phyloP scores from a whole-genome alignment of 1,140 invertebrate genomes.

The Cephus cinctus region DNA sequence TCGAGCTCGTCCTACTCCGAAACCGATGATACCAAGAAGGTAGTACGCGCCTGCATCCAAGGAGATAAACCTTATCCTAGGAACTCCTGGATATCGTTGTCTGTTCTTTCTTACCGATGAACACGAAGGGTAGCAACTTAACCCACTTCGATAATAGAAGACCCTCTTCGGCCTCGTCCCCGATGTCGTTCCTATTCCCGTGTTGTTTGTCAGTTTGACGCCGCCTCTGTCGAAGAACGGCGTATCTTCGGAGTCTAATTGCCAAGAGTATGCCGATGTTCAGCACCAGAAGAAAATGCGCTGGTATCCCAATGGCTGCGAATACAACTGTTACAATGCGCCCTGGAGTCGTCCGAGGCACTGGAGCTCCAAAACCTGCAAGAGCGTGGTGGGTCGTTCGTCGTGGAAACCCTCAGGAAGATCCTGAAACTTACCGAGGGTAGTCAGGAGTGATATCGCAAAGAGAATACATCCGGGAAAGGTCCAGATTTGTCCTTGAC shows the following conservation, averaged over 20 bases:
- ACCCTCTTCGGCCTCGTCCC: neutral
- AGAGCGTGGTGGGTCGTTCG: neutral
- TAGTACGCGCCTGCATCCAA: slow-evolving; percentile 58
- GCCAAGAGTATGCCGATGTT: slow-evolving; percentile 63
- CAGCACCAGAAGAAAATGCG: slow-evolving; percentile 63
- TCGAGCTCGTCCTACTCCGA: slow-evolving; percentile 60
- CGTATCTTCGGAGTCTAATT: slow-evolving; percentile 53
- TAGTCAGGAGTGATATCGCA: slow-evolving; percentile 61
- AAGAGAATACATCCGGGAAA: slow-evolving; percentile 64
- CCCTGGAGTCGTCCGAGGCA: slow-evolving; percentile 61
- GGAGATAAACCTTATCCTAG: slow-evolving; percentile 48
- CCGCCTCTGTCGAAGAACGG: no score
- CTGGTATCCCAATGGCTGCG: slow-evolving; percentile 61
- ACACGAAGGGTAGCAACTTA: slow-evolving; percentile 40
- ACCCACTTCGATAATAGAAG: slow-evolving; percentile 41
- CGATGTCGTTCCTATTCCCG: slow-evolving; percentile 8
- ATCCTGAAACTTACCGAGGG: slow-evolving; percentile 53
- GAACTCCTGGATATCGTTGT: slow-evolving; percentile 29
- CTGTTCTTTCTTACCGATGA: slow-evolving; percentile 33
- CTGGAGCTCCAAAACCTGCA: slow-evolving; percentile 63
- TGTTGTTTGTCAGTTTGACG: no score
- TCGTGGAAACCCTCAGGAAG: neutral
- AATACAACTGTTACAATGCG: slow-evolving; percentile 61
- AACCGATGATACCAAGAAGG: slow-evolving; percentile 59
- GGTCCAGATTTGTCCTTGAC: slow-evolving; percentile 60